phyloP scores from a whole-genome alignment of 2,113 vertebrate species.

The Nestor notabilis region DNA sequence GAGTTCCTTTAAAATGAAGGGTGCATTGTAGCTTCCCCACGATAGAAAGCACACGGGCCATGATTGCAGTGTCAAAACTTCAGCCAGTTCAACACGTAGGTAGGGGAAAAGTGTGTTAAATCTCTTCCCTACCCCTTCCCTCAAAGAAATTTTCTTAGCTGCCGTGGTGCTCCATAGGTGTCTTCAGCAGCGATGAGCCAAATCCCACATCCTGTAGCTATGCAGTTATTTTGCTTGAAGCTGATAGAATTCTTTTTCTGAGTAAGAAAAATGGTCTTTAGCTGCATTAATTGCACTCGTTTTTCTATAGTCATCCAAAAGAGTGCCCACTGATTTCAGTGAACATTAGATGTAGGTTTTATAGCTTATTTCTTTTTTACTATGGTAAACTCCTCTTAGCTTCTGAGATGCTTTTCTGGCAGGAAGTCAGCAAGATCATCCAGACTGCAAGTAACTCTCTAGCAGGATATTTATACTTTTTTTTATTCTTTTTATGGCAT shows the following conservation, averaged over 20 bases:
- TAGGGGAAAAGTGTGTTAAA: neutral
- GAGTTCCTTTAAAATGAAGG: neutral
- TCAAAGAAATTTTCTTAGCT: neutral
- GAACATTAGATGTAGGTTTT: neutral
- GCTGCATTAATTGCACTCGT: neutral
- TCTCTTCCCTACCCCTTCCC: neutral
- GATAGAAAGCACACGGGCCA: neutral
- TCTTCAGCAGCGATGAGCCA: neutral
- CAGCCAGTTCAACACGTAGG: neutral
- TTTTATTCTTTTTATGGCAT: neutral
- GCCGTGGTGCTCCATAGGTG: neutral
- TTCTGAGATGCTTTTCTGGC: neutral
- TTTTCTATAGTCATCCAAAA: neutral
- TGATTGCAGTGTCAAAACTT: neutral
- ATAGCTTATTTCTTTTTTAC: neutral
- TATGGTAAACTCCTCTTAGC: neutral
- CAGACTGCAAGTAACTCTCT: neutral
- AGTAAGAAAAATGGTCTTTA: neutral
- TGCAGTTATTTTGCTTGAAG: neutral
- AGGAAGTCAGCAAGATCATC: neutral
- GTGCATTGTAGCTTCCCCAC: neutral
- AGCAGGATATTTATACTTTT: neutral
- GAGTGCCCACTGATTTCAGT: neutral
- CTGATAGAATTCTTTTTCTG: neutral
- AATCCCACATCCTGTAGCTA: fast-evolving